A percentile compares a stretch with the other conserved stretches of the same genome.
These are phyloP conservation scores for Fundulus diaphanus DNA, from an alignment of 2,797 vertebrate species.

Conservation along the genomic window DNA sequence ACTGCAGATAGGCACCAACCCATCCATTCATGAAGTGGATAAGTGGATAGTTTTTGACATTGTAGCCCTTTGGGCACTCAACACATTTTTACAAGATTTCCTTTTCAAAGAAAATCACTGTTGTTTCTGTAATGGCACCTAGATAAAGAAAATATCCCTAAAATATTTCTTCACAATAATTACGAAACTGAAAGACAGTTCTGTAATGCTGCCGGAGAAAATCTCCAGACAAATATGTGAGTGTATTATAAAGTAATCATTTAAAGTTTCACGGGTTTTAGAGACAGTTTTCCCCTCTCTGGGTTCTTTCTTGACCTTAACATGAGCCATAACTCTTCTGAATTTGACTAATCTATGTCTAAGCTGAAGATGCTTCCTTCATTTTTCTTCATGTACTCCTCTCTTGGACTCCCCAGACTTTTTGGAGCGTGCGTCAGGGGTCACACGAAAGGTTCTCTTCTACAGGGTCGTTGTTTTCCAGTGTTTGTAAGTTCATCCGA, in stretches of 20 bases:
- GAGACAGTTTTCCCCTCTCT: background rate
- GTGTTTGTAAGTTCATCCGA: constrained; percentile 63
- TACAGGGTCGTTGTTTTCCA: constrained; percentile 75
- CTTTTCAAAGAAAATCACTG: background rate
- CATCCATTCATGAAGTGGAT: too few relatives aligned
- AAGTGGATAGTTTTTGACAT: too few relatives aligned
- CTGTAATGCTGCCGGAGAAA: background rate
- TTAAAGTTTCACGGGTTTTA: background rate
- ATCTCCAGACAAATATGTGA: background rate
- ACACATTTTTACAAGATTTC: background rate
- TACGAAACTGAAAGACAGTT: background rate
- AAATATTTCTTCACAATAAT: background rate
- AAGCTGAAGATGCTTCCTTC: constrained; percentile 5
- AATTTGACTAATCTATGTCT: background rate
- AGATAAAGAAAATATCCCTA: background rate
- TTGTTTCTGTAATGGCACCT: background rate
- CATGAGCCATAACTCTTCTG: background rate
- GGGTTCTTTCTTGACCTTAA: background rate
- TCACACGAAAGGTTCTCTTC: constrained; percentile 56
- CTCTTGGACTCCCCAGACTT: constrained; percentile 20
- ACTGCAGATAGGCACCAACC: too few relatives aligned
- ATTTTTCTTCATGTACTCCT: constrained; percentile 1
- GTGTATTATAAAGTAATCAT: background rate
- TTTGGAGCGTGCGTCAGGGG: constrained; percentile 47
- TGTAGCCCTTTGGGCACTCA: background rate